Evolutionary conservation across 2,797 vertebrate species (phyloP), one percentile per base, ranked within the genome.

Genomic region (Crocidura indochinensis): DNA sequence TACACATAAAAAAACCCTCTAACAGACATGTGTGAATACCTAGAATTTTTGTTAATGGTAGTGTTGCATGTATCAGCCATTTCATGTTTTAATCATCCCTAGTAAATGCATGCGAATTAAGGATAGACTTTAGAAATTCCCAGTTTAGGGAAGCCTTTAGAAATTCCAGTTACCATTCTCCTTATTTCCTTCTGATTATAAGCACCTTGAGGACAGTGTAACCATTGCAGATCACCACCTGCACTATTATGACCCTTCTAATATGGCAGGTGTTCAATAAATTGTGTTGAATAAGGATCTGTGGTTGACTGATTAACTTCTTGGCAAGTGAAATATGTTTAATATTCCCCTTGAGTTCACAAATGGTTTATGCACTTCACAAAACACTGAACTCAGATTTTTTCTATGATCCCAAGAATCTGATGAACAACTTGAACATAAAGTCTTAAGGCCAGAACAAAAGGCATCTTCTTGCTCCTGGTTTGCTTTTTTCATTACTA

Each of bases 201-300:
- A 95, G 88, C 84, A 94, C 84, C 92, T 85, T 88, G 90, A 96
- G 92, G 94, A 93, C 87, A 93, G 75, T 76, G 67, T 76, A 78
- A 53, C 92, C 87, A 89, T 93, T 93, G 82, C 72, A 49, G 69
- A 60, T 84, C 71, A 88, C 88, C 94, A 94, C 86, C 88, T 95
- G 95, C 77, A 88, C 81, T 68, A 69, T 95, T 93, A 86, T 8
- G 24, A 73, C 31, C 60, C 77, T 84, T 92, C 94, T 95, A 94
- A 86, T 91, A 94, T 80, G 81, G 93, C 96, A 96, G 94, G 94
- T 94, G 95, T 91, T 96, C 93, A 89, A 92, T 96, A 94, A 94
- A 93, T 71, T 8, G 7, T 73, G 38, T 85, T 76, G 84, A 76
- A 68, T 89, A 74, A 92, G 90, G 87, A 92, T 83, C 95, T 93